Percentiles rank a stretch among this genome's conserved stretches.
Conservation (phyloP, 2,888 invertebrate genomes). For the Dioctria linearis region DNA sequence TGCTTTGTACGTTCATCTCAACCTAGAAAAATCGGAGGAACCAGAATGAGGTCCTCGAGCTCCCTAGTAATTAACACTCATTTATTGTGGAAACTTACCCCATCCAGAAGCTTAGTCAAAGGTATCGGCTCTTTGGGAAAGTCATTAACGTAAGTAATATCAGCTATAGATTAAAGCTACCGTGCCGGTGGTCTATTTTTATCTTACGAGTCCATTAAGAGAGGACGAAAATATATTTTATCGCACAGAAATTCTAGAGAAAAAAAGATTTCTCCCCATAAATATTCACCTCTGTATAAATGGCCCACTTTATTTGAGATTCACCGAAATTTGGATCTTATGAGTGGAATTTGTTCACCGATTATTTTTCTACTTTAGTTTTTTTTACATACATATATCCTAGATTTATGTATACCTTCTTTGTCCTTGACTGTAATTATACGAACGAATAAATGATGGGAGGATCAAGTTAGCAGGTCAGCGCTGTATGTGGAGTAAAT, state of each 20-base stretch:
- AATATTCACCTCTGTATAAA: not conserved
- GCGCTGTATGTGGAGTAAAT: no score
- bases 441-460: no score
- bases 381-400: no score
- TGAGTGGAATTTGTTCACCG: not conserved
- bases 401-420: no score
- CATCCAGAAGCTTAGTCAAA: slow-evolving; percentile 2
- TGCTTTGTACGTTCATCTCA: no score
- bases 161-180: slow-evolving; percentile 43
- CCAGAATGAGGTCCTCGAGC: not conserved
- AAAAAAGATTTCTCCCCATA: not conserved
- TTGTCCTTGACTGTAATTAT: no score
- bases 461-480: no score
- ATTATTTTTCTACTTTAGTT: no score
- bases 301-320: not conserved
- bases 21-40: no score
- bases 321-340: not conserved
- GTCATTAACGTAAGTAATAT: slow-evolving; percentile 37
- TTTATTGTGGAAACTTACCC: slow-evolving; percentile 34
- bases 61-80: slow-evolving; percentile 38
- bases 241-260: not conserved
- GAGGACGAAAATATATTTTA: slow-evolving; percentile 17
- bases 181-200: not conserved
- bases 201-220: slow-evolving; percentile 23
- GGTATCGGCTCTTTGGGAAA: slow-evolving; percentile 40